Evolutionary conservation across 35 echinoderm and acorn worm species (phyloP).

Genomic region (Apostichopus japonicus): DNA sequence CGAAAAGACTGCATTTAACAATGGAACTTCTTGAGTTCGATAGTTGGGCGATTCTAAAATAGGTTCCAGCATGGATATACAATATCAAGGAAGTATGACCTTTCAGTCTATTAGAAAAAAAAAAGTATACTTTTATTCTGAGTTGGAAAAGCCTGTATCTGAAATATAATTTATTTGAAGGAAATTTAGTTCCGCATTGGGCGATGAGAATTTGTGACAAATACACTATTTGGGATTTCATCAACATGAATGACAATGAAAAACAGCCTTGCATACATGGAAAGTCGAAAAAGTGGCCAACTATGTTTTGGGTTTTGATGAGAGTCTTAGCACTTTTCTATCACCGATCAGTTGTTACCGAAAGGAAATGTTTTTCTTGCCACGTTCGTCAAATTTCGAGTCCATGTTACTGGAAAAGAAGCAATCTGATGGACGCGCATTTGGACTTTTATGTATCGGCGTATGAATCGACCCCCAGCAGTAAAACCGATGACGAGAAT

Average conservation of each 20-base stretch:
- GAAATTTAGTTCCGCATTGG: too few relatives aligned
- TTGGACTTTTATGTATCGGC: not conserved
- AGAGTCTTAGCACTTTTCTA: slow-evolving; percentile 2
- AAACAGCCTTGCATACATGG: not conserved
- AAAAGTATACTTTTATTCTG: too few relatives aligned
- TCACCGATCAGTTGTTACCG: not conserved
- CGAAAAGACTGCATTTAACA: too few relatives aligned
- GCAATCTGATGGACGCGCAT: not conserved
- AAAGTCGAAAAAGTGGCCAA: not conserved
- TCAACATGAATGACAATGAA: not conserved
- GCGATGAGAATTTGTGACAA: too few relatives aligned
- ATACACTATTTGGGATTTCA: too few relatives aligned
- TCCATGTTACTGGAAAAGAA: not conserved
- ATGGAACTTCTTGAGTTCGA: too few relatives aligned
- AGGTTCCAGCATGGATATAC: too few relatives aligned
- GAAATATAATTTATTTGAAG: too few relatives aligned
- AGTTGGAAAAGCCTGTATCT: too few relatives aligned
- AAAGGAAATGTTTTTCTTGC: not conserved
- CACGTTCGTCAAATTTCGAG: not conserved
- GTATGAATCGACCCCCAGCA: not conserved
- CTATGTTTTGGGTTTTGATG: not conserved
- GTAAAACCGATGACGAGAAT: not conserved
- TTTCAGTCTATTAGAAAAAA: too few relatives aligned
- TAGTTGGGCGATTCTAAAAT: too few relatives aligned
- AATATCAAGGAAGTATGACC: too few relatives aligned